These are phyloP conservation scores for Caenorhabditis sp. DNA, from an alignment of 2,888 invertebrate genomes.

Conservation along the genomic window DNA sequence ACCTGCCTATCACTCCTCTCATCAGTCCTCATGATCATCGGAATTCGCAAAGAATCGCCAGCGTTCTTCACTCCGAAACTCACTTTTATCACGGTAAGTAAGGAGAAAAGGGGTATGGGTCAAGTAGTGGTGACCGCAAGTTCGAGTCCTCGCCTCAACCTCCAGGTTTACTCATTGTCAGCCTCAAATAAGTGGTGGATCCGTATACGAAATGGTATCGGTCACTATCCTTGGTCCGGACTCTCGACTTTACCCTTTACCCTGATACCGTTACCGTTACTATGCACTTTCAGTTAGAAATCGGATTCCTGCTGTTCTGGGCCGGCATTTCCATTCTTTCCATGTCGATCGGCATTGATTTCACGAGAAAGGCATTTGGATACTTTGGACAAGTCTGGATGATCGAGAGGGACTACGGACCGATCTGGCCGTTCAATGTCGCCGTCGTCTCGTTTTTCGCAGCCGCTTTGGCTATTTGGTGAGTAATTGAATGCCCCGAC, in stretches of 20 bases:
- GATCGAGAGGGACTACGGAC: constrained; percentile 80
- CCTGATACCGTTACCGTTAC: no score
- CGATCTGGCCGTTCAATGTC: constrained; percentile 83
- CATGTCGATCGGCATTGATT: constrained; percentile 80
- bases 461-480: constrained; percentile 82
- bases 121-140: no score
- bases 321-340: constrained; percentile 77
- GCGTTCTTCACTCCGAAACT: constrained; percentile 77
- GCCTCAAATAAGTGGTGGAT: no score
- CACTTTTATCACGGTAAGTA: constrained; percentile 71
- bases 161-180: no score
- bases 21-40: constrained; percentile 64
- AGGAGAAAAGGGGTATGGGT: no score
- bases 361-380: constrained; percentile 76
- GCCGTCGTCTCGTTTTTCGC: constrained; percentile 79
- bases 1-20: constrained; percentile 49
- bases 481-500: neutral
- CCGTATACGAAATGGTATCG: no score
- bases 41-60: constrained; percentile 74
- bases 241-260: no score
- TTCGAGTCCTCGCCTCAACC: no score
- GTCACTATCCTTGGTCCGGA: no score
- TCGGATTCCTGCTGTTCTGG: constrained; percentile 73
- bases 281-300: constrained; percentile 76
- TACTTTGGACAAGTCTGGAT: constrained; percentile 56